Conservation (phyloP, 2,113 vertebrate species). For the Muntiacus muntjak region DNA sequence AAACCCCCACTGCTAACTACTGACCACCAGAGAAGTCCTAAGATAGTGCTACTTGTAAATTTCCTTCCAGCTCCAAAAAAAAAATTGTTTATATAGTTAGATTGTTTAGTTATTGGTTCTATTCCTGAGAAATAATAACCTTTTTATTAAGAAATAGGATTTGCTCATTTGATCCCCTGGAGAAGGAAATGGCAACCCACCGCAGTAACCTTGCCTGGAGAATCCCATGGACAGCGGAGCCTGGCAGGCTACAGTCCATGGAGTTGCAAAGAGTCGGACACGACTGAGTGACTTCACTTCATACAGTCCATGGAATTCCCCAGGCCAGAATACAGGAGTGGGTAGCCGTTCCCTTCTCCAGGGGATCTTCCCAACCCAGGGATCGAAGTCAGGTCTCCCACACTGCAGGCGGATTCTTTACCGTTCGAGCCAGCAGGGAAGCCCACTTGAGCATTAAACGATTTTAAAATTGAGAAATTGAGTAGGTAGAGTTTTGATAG, state of each 20-base stretch:
- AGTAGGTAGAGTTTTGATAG: neutral
- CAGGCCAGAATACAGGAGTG: neutral
- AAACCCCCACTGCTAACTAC: neutral
- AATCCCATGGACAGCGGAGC: no score
- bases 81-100: neutral
- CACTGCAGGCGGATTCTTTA: fast-evolving
- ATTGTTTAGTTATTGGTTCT: neutral
- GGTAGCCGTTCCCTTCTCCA: neutral
- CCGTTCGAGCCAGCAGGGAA: neutral
- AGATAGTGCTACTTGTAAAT: neutral
- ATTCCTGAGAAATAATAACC: neutral
- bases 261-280: no score
- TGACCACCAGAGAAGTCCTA: neutral
- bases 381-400: neutral
- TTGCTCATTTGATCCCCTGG: neutral
- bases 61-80: neutral
- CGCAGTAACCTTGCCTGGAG: no score
- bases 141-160: conserved; percentile 23
- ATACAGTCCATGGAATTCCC: neutral
- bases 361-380: neutral
- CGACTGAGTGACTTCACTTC: no score
- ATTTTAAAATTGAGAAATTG: neutral
- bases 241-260: no score
- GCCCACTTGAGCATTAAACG: neutral
- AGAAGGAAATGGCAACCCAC: no score